phyloP scores from a whole-genome alignment of 2,888 invertebrate genomes.

The Clitarchus hookeri region DNA sequence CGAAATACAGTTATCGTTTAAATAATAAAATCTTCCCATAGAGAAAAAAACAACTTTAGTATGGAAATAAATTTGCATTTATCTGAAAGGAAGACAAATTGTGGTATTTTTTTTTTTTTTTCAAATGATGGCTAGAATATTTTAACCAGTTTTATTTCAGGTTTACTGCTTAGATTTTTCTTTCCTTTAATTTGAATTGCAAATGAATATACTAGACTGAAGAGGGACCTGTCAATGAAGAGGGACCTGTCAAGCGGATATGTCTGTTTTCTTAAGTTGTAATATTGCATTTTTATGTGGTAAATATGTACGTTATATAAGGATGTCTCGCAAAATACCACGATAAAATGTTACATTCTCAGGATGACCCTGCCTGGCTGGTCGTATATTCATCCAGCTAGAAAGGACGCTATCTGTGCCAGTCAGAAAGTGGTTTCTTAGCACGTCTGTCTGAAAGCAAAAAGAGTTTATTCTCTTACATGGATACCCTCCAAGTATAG shows the following conservation, averaged over 20 bases:
- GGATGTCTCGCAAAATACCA: background rate
- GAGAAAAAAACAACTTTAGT: too few species aligned
- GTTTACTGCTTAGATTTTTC: background rate
- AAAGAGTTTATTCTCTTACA: too few species aligned
- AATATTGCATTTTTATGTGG: background rate
- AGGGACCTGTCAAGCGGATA: background rate
- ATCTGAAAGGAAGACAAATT: too few species aligned
- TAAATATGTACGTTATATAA: background rate
- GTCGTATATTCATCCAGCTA: background rate
- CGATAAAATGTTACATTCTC: background rate
- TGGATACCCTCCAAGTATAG: too few species aligned
- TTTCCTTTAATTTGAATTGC: background rate
- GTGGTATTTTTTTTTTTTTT: background rate
- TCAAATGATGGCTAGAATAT: background rate
- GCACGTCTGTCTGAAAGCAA: too few species aligned
- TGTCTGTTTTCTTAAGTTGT: background rate
- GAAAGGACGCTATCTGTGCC: background rate
- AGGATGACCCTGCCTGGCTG: background rate
- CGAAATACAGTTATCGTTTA: too few species aligned
- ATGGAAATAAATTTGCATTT: too few species aligned
- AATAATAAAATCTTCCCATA: too few species aligned
- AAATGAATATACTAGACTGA: background rate
- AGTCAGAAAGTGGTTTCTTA: background rate
- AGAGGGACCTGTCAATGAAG: background rate
- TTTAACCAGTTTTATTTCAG: background rate